These are phyloP conservation scores for Tragulus kanchil DNA, from an alignment of 2,113 vertebrate species.

Conservation along the genomic window DNA sequence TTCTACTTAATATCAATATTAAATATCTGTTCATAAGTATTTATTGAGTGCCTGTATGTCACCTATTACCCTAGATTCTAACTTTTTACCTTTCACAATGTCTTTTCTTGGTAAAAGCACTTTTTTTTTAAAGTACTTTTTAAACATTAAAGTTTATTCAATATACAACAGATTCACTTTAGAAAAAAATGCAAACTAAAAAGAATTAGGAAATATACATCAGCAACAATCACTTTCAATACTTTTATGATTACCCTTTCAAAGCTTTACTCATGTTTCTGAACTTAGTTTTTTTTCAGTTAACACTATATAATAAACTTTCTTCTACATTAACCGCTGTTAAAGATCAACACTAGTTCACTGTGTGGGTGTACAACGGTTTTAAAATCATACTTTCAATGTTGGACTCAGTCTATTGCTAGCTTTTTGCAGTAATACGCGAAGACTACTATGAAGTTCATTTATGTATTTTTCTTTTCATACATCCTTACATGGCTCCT, in stretches of 20 bases:
- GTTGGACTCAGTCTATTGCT: not conserved
- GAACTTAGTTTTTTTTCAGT: not conserved
- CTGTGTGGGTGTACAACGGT: not conserved
- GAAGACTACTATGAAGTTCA: not conserved
- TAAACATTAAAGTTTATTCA: not conserved
- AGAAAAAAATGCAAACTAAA: not conserved
- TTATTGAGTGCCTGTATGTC: not conserved
- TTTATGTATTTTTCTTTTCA: not conserved
- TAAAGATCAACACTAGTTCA: not conserved
- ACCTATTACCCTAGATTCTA: not conserved
- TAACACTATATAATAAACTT: conserved; percentile 11
- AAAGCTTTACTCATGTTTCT: not conserved
- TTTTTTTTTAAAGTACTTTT: not conserved
- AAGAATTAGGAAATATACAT: not conserved
- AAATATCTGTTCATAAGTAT: not conserved
- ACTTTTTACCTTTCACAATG: not conserved
- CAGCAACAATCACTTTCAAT: not conserved
- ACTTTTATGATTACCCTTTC: not conserved
- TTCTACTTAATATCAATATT: conserved; percentile 11
- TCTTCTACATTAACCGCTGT: not conserved
- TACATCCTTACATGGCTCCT: not conserved
- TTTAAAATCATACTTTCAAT: not conserved
- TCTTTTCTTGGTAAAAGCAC: not conserved
- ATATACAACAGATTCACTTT: not conserved
- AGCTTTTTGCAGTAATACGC: not conserved